phyloP scores from a whole-genome alignment of 2,888 invertebrate genomes.

The Kuschelorhynchus macadamiae region DNA sequence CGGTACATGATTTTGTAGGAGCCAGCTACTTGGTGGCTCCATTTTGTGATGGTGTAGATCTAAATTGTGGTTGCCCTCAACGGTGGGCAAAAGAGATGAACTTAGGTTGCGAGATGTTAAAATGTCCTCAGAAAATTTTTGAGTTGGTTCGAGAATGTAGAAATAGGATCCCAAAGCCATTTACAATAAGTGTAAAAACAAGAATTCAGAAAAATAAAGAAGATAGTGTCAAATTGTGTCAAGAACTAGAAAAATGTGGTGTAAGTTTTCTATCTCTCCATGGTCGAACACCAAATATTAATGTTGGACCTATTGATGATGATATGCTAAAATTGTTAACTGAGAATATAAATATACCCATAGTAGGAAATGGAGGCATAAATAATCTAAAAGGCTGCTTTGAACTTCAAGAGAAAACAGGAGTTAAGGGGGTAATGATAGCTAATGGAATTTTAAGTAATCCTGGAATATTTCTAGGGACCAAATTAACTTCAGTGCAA shows the following conservation, averaged over 20 bases:
- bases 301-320: conserved; percentile 80
- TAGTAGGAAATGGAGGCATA: conserved; percentile 95
- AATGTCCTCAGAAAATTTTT: conserved; percentile 85
- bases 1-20: conserved; percentile 83
- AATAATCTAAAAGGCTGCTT: conserved; percentile 81
- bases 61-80: conserved; percentile 99
- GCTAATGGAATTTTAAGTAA: conserved; percentile 93
- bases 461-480: conserved; percentile 89
- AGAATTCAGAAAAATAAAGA: conserved; percentile 81
- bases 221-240: conserved; percentile 85
- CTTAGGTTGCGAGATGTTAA: conserved; percentile 87
- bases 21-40: conserved; percentile 88
- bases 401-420: conserved; percentile 76
- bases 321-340: conserved; percentile 81
- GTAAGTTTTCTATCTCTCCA: conserved; percentile 91
- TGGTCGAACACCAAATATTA: conserved; percentile 89
- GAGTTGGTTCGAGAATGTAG: conserved; percentile 85
- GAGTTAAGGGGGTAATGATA: conserved; percentile 91
- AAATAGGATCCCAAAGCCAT: conserved; percentile 79
- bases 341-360: conserved; percentile 81
- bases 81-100: conserved; percentile 94
- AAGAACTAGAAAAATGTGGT: conserved; percentile 87
- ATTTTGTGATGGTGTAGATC: conserved; percentile 90
- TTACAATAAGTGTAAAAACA: conserved; percentile 94
- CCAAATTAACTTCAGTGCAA: conserved; percentile 76